Evolutionary conservation across 2,797 vertebrate species (phyloP), one percentile per base, ranked within the genome.

Genomic region (Typhlichthys eigenmanni): DNA sequence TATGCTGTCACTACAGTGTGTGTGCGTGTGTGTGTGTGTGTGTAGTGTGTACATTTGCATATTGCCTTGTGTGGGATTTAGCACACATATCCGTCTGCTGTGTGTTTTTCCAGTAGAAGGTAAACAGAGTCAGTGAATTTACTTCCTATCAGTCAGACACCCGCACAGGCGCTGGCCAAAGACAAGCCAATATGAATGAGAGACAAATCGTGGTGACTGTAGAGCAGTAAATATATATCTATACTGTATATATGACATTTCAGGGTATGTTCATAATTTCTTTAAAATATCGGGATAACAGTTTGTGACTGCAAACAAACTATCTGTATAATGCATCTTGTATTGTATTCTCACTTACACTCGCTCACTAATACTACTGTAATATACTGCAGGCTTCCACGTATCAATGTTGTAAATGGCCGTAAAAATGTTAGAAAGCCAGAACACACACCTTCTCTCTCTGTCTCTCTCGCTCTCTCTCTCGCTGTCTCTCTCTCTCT

Each of bases 381-480:
- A 14, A 16, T 9, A 52, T 29, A 29, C 24, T 29, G 24, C 58
- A 13, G 1, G 0, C 49, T 14, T 50, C n/a, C 16, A 61, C 58
- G 14, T 74, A 64, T 76, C 47, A 60, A 57, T 65, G 60, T 74
- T 43, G 58, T 71, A 69, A 69, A 60, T 73, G 80, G 75, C 69
- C 81, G 80, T 80, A 76, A 79, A 79, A 80, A 43, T 74, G 76
- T 83, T 78, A 87, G 72, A 83, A 57, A 59, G 74, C 72, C 72
- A 64, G 48, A n/a, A 58, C 56, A 58, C 56, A 58, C 38, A 24
- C 57, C 11, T 46, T 24, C 45, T 5, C 38, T n/a, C 60, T 62
- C 43, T 50, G 24, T 53, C 12, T 4, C 12, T 17, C n/a, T 3
- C 49, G 46, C 14, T 16, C 60, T 43, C 16, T 52, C 62, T 55